A percentile compares a stretch with the other conserved stretches of the same genome.
Conservation (phyloP, 2,797 vertebrate genomes). For the Bothrops alternatus region DNA sequence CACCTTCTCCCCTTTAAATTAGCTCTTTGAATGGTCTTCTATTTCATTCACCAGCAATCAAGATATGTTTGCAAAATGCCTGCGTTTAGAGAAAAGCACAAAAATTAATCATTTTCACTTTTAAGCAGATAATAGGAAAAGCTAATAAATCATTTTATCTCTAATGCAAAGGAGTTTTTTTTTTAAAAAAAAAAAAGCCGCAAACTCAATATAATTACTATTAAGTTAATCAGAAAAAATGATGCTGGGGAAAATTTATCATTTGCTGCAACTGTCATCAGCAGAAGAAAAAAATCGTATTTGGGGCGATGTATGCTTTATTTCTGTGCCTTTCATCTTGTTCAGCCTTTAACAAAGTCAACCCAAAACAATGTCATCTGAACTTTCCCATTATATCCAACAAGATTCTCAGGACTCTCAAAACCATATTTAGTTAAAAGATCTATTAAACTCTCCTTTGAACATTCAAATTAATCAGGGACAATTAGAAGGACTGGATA, state of each 20-base stretch:
- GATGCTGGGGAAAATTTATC: slow-evolving; percentile 21
- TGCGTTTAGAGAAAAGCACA: slow-evolving; percentile 2
- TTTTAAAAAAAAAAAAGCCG: not conserved
- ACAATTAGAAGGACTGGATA: not conserved
- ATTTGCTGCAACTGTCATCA: slow-evolving; percentile 5
- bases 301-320: not conserved
- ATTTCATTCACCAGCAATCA: slow-evolving; percentile 6
- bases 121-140: not conserved
- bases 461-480: slow-evolving; percentile 10
- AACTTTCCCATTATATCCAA: slow-evolving; percentile 6
- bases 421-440: not conserved
- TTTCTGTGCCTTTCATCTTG: not conserved
- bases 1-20: not conserved
- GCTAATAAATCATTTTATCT: slow-evolving; percentile 26
- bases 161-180: slow-evolving; percentile 3
- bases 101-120: slow-evolving; percentile 13
- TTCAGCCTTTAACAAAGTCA: slow-evolving; percentile 22
- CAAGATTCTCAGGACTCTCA: slow-evolving; percentile 14
- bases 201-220: not conserved
- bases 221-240: slow-evolving; percentile 19
- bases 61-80: slow-evolving; percentile 8
- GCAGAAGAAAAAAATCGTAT: not conserved
- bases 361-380: not conserved
- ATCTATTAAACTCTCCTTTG: slow-evolving; percentile 6
- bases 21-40: not conserved